Conservation (phyloP, 2,888 invertebrate genomes). For the Dasypolia templi region DNA sequence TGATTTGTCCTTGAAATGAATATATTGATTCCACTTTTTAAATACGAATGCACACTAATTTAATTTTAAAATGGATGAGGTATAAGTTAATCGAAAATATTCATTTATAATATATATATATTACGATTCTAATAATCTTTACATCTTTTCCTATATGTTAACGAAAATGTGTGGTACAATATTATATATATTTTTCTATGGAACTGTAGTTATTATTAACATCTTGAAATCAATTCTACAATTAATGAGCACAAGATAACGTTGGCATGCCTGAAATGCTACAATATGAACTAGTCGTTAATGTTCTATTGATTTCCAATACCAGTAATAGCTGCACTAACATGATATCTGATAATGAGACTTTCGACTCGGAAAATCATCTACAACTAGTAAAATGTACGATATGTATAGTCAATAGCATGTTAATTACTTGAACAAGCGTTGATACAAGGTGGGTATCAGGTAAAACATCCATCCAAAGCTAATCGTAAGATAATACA, state of each 20-base stretch:
- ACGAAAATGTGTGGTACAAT: slow-evolving; percentile 76
- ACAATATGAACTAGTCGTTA: slow-evolving; percentile 32
- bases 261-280: slow-evolving; percentile 36
- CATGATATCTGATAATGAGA: slow-evolving; percentile 43
- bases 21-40: slow-evolving; percentile 56
- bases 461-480: slow-evolving; percentile 61
- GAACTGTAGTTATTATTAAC: slow-evolving; percentile 78
- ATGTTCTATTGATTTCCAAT: slow-evolving; percentile 48
- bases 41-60: slow-evolving; percentile 49
- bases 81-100: slow-evolving; percentile 60
- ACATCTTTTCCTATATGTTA: slow-evolving; percentile 63
- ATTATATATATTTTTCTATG: slow-evolving; percentile 85
- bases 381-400: slow-evolving; percentile 26
- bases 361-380: slow-evolving; percentile 20
- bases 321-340: slow-evolving; percentile 53
- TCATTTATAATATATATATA: slow-evolving; percentile 55
- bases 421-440: slow-evolving; percentile 42
- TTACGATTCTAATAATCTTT: slow-evolving; percentile 63
- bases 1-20: slow-evolving; percentile 44
- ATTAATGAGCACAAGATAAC: slow-evolving; percentile 33
- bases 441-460: slow-evolving; percentile 73
- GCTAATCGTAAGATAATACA: slow-evolving; percentile 54
- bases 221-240: slow-evolving; percentile 63
- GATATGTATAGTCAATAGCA: slow-evolving; percentile 34
- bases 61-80: slow-evolving; percentile 60